These are phyloP conservation scores for Xerus inauris DNA, from an alignment of 2,113 vertebrate species.

Conservation along the genomic window DNA sequence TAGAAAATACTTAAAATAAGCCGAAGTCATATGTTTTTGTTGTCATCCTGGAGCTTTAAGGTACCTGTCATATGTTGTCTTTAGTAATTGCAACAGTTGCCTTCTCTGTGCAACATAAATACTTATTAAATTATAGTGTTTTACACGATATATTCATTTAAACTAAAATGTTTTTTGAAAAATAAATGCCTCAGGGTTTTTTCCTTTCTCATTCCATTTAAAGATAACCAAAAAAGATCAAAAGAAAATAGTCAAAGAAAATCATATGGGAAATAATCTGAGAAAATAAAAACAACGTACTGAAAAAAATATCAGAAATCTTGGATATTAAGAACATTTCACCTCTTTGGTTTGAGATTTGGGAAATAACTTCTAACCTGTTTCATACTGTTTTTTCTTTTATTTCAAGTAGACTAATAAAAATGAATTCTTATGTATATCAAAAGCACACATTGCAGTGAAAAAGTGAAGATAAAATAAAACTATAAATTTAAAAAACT, in stretches of 20 bases:
- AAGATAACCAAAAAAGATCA: background rate
- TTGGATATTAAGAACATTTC: background rate
- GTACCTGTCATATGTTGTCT: constrained; percentile 83
- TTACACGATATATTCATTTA: constrained; percentile 55
- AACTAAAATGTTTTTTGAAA: constrained; percentile 30
- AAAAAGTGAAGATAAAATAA: background rate
- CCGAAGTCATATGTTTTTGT: constrained; percentile 79
- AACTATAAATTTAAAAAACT: background rate
- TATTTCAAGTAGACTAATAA: background rate
- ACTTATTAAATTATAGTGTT: constrained; percentile 61
- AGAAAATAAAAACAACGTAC: background rate
- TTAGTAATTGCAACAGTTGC: constrained; percentile 81
- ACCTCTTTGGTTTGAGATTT: background rate
- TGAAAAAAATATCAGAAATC: background rate
- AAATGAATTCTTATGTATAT: background rate
- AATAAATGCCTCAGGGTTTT: constrained; percentile 54
- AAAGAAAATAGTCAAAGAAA: background rate
- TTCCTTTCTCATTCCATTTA: constrained; percentile 23
- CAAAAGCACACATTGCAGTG: background rate
- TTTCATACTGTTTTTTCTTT: background rate
- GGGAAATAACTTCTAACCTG: background rate
- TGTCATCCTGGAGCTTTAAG: constrained; percentile 80
- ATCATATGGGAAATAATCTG: background rate
- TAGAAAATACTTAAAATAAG: constrained; percentile 82
- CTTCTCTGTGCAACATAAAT: constrained; percentile 57